These are phyloP conservation scores for Spisula subtruncata DNA, from an alignment of 2,888 invertebrate species.

Conservation along the genomic window DNA sequence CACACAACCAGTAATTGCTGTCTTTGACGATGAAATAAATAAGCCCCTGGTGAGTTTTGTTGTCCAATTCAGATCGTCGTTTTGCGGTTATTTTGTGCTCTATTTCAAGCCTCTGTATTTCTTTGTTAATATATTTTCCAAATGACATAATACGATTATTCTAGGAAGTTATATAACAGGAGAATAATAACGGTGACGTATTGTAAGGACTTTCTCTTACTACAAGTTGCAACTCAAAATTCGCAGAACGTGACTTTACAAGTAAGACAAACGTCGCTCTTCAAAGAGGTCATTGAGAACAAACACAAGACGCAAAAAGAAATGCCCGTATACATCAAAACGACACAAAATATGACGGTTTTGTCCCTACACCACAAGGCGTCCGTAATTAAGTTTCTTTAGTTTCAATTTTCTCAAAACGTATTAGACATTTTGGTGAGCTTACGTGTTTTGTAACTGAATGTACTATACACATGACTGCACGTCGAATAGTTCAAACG, in stretches of 20 bases:
- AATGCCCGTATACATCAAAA: conserved; percentile 1
- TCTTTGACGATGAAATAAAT: too few relatives aligned
- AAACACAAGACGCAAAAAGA: neutral
- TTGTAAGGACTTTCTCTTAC: neutral
- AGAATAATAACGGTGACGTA: conserved; percentile 1
- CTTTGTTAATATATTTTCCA: neutral
- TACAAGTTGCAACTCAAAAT: neutral
- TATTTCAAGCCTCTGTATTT: neutral
- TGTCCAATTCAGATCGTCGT: neutral
- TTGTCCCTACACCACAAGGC: neutral
- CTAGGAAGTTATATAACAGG: neutral
- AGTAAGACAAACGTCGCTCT: neutral
- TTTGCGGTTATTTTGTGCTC: neutral
- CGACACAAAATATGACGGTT: neutral
- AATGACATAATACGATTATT: conserved; percentile 21
- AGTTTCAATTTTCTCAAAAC: neutral
- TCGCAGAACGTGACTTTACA: too few relatives aligned
- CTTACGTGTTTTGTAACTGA: too few relatives aligned
- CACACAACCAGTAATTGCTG: too few relatives aligned
- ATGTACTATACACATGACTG: too few relatives aligned
- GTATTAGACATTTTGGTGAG: too few relatives aligned
- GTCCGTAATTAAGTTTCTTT: neutral
- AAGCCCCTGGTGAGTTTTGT: conserved; percentile 1
- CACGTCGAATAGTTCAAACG: too few relatives aligned
- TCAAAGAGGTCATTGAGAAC: neutral